Evolutionary conservation across 37 sponge, comb jelly and placozoan genomes (phyloP), one percentile per base, ranked within the genome.

Genomic region (Spongilla lacustris): DNA sequence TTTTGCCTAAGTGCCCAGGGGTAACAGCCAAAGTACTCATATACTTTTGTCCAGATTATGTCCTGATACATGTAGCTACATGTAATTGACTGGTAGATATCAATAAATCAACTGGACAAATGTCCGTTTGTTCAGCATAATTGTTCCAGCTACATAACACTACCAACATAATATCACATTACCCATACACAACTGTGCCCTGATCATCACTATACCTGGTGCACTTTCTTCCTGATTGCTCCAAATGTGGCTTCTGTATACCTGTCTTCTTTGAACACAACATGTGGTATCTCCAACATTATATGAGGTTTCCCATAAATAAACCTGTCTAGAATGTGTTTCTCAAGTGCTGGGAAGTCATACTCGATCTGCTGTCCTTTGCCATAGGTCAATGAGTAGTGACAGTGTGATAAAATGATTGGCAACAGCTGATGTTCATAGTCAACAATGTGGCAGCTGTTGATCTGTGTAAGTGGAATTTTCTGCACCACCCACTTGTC

Each of bases 301-400:
- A 90, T 84, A 32, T 36, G 30, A 26, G 96, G 93, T 46, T 92
- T 92, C 17, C 93, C 93, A 68, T 89, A 78, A 68, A 95, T 87
- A 67, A 95, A 95, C 49, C 88, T 46, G 74, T 95, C 86, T 33
- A 89, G 81, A 70, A 95, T 87, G 77, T 95, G 91, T 29, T 92
- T 92, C 86, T 95, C 93, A n/a, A 95, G 88, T 46, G 96, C 89
- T 2, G 80, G 84, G 26, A 83, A 75, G 88, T 95, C 88, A 48
- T 95, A 95, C 50, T 69, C 25, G 29, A 95, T 68, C 2, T 92
- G 83, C 23, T 82, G 88, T 17, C 93, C 96, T 37, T 92, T 76
- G 8, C 96, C 96, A 66, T 87, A 35, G 4, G 19, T 49, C 68
- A 95, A 89, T 21, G 96, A 92, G 89, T 95, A 92, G 46, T 80